Conservation (phyloP, 2,888 invertebrate species). For the Autographa pulchrina region DNA sequence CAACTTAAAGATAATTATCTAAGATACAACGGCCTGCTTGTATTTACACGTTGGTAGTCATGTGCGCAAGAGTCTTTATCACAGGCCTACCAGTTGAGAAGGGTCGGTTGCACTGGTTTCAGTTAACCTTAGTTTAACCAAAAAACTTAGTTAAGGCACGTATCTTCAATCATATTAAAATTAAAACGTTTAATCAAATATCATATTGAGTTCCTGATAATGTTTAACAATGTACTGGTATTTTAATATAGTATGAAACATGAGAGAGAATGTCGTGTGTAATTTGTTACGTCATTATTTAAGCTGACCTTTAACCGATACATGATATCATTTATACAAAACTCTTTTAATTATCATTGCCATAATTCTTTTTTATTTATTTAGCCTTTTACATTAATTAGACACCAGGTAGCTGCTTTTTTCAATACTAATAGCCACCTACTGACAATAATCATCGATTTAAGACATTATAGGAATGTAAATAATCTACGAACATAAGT, state of each 20-base stretch:
- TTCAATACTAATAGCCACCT: background rate
- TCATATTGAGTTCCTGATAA: background rate
- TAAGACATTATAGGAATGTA: background rate
- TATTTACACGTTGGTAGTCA: constrained; percentile 65
- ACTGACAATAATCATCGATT: background rate
- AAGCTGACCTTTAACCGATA: background rate
- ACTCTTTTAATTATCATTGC: constrained; percentile 1
- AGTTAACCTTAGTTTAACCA: constrained; percentile 53
- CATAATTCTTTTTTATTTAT: constrained; percentile 1
- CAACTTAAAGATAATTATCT: constrained; percentile 60
- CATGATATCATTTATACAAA: constrained; percentile 4
- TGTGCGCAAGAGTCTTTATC: constrained; percentile 70
- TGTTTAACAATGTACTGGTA: background rate
- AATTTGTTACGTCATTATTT: constrained; percentile 1
- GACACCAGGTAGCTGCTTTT: background rate
- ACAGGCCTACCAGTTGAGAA: constrained; percentile 38
- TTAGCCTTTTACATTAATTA: background rate
- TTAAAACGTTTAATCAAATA: background rate
- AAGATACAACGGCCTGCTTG: constrained; percentile 53
- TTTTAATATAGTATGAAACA: background rate
- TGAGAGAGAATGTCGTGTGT: constrained; percentile 1
- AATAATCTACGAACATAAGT: background rate
- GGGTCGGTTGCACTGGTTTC: constrained; percentile 35
- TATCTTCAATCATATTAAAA: no score
- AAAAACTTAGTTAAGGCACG: constrained; percentile 7